Conservation (phyloP, 2,888 invertebrate species). For the Megaustenia siamemsis region DNA sequence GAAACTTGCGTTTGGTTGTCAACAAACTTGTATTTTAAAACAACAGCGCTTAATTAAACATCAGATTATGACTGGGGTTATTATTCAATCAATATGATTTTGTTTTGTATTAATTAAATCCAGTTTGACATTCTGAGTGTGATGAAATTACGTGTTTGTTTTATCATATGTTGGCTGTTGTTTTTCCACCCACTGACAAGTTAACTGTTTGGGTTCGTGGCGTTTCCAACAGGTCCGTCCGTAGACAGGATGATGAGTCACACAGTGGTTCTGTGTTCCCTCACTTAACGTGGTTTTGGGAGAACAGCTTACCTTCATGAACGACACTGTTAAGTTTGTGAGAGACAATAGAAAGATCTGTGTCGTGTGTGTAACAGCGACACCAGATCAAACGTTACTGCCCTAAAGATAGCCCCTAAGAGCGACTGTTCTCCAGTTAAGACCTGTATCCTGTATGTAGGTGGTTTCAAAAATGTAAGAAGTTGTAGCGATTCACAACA, state of each 20-base stretch:
- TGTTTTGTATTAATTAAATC: conserved; percentile 1
- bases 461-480: no score
- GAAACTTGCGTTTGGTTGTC: conserved; percentile 25
- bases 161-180: conserved; percentile 57
- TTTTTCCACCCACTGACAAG: conserved; percentile 55
- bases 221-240: conserved; percentile 13
- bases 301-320: background rate
- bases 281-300: background rate
- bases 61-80: background rate
- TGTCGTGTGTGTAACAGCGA: no score
- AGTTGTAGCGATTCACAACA: no score
- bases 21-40: conserved; percentile 40
- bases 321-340: background rate
- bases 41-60: background rate
- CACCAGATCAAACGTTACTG: no score
- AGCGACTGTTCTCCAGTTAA: no score
- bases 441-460: no score
- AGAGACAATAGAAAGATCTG: background rate
- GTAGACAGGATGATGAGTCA: conserved; percentile 1
- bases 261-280: background rate
- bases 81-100: background rate
- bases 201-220: conserved; percentile 14
- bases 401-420: no score
- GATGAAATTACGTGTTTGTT: conserved; percentile 21
- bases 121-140: background rate